phyloP scores from a whole-genome alignment of 2,113 vertebrate species.

The Ceyx cyanopectus region DNA sequence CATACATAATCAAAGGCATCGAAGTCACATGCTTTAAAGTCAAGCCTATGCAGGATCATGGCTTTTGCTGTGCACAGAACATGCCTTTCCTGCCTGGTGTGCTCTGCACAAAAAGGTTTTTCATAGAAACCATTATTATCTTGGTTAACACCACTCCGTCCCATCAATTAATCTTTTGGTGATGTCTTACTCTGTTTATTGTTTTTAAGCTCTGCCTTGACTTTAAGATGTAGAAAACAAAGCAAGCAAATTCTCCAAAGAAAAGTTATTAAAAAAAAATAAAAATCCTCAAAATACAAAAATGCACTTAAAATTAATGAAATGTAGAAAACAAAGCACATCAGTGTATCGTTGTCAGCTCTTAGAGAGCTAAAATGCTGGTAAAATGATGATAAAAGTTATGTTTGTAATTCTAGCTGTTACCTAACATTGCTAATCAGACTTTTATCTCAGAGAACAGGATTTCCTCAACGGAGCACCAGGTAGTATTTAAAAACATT shows the following conservation, averaged over 20 bases:
- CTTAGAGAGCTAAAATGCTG: background rate
- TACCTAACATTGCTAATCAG: background rate
- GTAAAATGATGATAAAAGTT: background rate
- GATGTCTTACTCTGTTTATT: background rate
- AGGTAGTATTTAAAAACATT: background rate
- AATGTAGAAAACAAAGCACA: background rate
- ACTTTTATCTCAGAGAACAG: background rate
- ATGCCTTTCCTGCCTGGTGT: background rate
- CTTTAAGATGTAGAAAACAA: background rate
- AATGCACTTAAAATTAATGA: background rate
- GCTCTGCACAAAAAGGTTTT: background rate
- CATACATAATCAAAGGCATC: background rate
- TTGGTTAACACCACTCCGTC: background rate
- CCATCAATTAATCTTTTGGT: background rate
- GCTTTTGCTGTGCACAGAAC: background rate
- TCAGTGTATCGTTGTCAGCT: background rate
- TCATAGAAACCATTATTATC: background rate
- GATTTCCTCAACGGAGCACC: background rate
- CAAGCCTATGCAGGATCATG: background rate
- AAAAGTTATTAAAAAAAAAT: background rate
- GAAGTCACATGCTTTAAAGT: constrained; percentile 15
- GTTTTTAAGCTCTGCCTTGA: background rate
- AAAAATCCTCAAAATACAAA: background rate
- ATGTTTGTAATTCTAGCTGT: background rate
- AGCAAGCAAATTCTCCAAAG: background rate